A percentile compares a stretch with the other conserved stretches of the same genome.
These are phyloP conservation scores for Agonopterix arenella DNA, from an alignment of 2,888 invertebrate genomes.

Conservation along the genomic window DNA sequence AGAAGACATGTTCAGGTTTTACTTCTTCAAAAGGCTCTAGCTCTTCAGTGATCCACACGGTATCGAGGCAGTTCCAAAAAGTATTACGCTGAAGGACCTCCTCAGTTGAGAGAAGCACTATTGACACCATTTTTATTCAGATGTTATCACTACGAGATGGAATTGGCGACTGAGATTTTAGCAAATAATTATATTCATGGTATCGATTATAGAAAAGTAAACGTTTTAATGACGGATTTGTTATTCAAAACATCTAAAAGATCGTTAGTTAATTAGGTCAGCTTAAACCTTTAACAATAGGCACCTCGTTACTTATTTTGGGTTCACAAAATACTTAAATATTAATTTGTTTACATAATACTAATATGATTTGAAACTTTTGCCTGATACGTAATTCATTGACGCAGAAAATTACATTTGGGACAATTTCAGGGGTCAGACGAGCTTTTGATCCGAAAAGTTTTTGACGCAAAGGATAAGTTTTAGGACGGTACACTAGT, in stretches of 20 bases:
- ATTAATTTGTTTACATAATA: not conserved
- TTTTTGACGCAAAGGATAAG: constrained; percentile 17
- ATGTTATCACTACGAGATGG: not conserved
- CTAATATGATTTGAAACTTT: constrained; percentile 1
- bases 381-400: constrained; percentile 13
- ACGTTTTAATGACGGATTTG: constrained; percentile 4
- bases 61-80: constrained; percentile 60
- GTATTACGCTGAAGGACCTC: constrained; percentile 58
- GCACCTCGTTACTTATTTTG: not conserved
- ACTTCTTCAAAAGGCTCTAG: constrained; percentile 66
- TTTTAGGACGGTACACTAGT: not conserved
- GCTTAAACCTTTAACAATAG: no score
- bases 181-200: no score
- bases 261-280: constrained; percentile 3
- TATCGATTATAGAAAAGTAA: constrained; percentile 1
- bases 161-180: not conserved
- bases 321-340: not conserved
- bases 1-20: constrained; percentile 46
- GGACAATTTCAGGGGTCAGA: constrained; percentile 18
- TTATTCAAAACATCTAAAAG: not conserved
- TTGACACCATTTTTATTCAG: constrained; percentile 48
- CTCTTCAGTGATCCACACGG: constrained; percentile 57
- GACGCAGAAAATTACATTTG: constrained; percentile 26
- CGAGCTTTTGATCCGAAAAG: constrained; percentile 16
- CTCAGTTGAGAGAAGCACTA: constrained; percentile 59